phyloP scores from a whole-genome alignment of 2,888 invertebrate species.

The Lycocerus yunnanus region DNA sequence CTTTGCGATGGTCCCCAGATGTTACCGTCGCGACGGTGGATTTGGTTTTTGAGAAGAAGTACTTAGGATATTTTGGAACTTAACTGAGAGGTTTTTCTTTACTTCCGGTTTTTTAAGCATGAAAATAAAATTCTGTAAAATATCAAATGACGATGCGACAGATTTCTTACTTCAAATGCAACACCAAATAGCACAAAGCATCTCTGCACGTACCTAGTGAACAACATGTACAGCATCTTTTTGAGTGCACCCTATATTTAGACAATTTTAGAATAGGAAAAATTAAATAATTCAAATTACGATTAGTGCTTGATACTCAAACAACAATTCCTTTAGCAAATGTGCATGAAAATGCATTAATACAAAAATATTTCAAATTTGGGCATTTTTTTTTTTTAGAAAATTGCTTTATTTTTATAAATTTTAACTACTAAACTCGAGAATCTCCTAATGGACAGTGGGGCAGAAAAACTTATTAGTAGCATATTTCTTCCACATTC shows the following conservation, averaged over 20 bases:
- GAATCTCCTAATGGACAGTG: too few relatives aligned
- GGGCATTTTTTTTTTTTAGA: background rate
- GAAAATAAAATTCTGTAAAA: background rate
- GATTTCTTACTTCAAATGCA: background rate
- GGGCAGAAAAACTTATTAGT: too few relatives aligned
- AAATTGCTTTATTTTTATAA: background rate
- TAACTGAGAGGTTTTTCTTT: too few relatives aligned
- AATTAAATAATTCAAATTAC: background rate
- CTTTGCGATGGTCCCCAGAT: too few relatives aligned
- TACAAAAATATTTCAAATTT: background rate
- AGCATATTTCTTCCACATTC: too few relatives aligned
- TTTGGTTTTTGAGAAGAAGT: background rate
- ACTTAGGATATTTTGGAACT: background rate
- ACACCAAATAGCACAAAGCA: background rate
- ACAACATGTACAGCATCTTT: background rate
- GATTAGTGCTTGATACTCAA: background rate
- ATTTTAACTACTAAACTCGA: background rate
- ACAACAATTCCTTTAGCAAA: background rate
- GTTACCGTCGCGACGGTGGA: background rate
- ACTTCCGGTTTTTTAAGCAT: background rate
- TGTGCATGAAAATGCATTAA: background rate
- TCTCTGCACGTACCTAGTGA: background rate
- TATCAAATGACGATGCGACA: background rate
- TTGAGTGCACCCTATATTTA: background rate
- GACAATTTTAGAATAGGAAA: background rate